Evolutionary conservation across 2,797 vertebrate genomes (phyloP), one percentile per base, ranked within the genome.

Genomic region (Hippocampus kuda): DNA sequence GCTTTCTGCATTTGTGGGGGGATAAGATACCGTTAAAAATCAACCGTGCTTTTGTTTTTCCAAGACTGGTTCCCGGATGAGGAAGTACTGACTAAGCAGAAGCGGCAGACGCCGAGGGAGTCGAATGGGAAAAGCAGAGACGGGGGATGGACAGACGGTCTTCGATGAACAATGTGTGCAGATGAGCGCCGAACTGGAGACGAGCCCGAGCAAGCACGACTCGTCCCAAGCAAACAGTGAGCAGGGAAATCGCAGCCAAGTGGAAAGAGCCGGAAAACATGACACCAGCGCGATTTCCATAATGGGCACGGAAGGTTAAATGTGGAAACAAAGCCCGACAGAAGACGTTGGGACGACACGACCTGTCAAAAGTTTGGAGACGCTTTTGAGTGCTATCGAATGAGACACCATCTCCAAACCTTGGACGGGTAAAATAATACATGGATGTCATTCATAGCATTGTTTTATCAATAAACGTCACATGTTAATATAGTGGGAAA

Each of bases 171-270:
- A 91, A 87, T 89, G 87, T 85, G 85, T 90, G 83, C 89, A 90
- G 88, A 87, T 88, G 87, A 91, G 86, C 51, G 60, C 76, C 3
- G 82, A 73, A 53, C 22, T 91, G 88, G 89, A 87, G 74, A 80
- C 41, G 8, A 53, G 86, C 86, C 87, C 84, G 73, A 87, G 84
- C 84, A 88, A 91, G 89, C 89, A 89, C 76, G 87, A 84, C 72
- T 84, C 84, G 82, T 88, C 91, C 88, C 90, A 90, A 86, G 86
- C 85, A 88, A 91, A 87, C 86, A 89, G 91, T 92, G 85, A 91
- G 91, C 89, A 79, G 75, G 83, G 82, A 75, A 81, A 83, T 73
- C 67, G 38, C 70, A 72, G 83, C 74, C 75, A 79, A 80, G 85
- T 69, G 73, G 76, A 79, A 81, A 77, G 41, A 67, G 77, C 72